phyloP scores from a whole-genome alignment of 2,888 invertebrate genomes.

The Archaeoteleia sp. region DNA sequence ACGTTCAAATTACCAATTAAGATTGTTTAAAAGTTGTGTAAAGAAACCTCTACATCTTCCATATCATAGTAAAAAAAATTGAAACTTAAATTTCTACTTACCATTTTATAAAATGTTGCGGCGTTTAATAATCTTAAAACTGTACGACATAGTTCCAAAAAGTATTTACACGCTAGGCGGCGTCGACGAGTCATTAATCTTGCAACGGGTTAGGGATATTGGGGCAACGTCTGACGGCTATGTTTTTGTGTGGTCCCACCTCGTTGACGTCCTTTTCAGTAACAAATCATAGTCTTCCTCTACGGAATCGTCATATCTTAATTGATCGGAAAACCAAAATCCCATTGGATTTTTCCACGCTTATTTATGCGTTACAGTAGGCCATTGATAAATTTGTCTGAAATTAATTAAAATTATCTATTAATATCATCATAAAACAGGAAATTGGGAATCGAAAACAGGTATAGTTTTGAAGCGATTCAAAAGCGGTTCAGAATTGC shows the following conservation, averaged over 20 bases:
- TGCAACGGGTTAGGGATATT: constrained; percentile 48
- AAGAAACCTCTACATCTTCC: background rate
- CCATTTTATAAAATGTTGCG: constrained; percentile 16
- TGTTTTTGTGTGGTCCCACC: constrained; percentile 28
- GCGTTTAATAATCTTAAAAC: constrained; percentile 39
- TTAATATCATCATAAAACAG: no score
- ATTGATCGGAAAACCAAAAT: constrained; percentile 38
- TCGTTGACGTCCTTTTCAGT: constrained; percentile 34
- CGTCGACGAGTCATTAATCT: constrained; percentile 49
- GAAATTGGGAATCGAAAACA: no score
- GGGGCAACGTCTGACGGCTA: constrained; percentile 37
- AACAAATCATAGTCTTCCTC: constrained; percentile 37
- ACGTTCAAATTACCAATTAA: constrained; percentile 35
- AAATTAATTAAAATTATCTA: no score
- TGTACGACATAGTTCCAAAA: constrained; percentile 39
- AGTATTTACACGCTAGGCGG: constrained; percentile 45
- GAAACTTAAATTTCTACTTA: constrained; percentile 29
- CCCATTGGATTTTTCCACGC: background rate
- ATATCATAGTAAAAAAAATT: background rate
- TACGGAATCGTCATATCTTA: constrained; percentile 11
- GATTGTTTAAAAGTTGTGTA: constrained; percentile 32
- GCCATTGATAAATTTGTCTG: no score
- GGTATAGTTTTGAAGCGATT: no score
- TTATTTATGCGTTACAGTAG: no score
- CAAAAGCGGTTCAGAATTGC: no score